Evolutionary conservation across 1,140 invertebrate species (phyloP), one percentile per base, ranked within the genome.

Genomic region (Steinernema feltiae): DNA sequence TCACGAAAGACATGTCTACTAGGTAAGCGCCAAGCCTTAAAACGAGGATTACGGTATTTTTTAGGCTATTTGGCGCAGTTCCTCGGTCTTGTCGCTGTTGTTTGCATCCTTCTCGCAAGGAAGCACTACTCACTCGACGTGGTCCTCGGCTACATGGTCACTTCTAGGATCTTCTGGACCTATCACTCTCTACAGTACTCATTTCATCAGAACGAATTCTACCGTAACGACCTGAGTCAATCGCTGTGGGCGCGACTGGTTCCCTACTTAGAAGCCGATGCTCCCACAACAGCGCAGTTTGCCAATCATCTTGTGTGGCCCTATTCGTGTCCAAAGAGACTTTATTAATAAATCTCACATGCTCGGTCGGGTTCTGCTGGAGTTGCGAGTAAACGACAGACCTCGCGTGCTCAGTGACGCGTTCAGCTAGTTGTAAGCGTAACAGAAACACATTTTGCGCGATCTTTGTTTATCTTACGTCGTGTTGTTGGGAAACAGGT

Each of bases 81-180:
- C 30, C 87, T 90, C 70, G 90, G 91, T 24, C 79, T 91, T 74
- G 84, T 90, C 73, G 93, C 93, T 69, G 90, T 94, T 46, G 87
- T 91, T 74, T 91, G 93, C 88, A 90, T 95, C 48, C 89, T 94
- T 81, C 86, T 94, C 70, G 91, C 93, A 31, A 91, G 93, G 85
- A 93, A 92, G 18, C 93, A 95, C 88, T 95, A 95, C 87, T 93
- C 92, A 69, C 91, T 95, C 73, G 93, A 95, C 88, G 92, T 95
- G 71, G 88, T 94, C 76, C 91, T 95, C 82, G 93, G 92, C 69
- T 95, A 94, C 87, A 94, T 91, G 84, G 90, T 93, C 69, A 93
- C 93, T 1, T 94, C 93, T 72, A 89, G 92, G 72, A 89, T 93
- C 72, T 95, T 94, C 89, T 94, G 92, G 91, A 92, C 92, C 69